Evolutionary conservation across 2,888 invertebrate species (phyloP).

Genomic region (Ptycholaimellus sp.): DNA sequence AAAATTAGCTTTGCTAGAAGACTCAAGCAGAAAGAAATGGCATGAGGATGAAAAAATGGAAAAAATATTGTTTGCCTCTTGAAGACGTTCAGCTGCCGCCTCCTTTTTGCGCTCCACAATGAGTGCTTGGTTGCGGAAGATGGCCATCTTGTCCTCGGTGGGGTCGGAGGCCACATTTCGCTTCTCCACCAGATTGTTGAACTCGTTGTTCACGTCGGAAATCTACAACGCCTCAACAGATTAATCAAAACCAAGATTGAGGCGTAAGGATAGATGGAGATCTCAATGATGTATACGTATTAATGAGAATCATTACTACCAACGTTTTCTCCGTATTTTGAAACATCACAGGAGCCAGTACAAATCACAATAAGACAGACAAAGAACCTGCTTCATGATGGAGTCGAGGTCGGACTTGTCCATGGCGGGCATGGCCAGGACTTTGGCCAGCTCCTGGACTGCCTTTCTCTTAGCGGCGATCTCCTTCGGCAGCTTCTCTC

Average conservation of each 20-base stretch:
- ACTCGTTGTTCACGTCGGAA: slow-evolving; percentile 1
- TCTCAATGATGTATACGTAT: no score
- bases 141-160: slow-evolving; percentile 46
- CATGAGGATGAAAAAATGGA: not conserved
- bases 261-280: not conserved
- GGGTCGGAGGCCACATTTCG: slow-evolving; percentile 41
- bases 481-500: slow-evolving; percentile 55
- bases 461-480: slow-evolving; percentile 39
- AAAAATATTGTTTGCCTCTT: slow-evolving; percentile 33
- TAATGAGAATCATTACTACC: no score
- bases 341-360: no score
- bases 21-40: no score
- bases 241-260: not conserved
- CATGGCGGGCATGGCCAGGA: slow-evolving; percentile 42
- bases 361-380: no score
- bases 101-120: slow-evolving; percentile 51
- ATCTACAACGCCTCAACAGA: not conserved
- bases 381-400: slow-evolving; percentile 41
- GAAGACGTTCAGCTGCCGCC: slow-evolving; percentile 43
- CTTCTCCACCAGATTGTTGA: slow-evolving; percentile 42
- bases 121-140: slow-evolving; percentile 50
- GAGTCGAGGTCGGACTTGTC: slow-evolving; percentile 42
- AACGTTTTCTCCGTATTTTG: no score
- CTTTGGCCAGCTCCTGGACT: slow-evolving; percentile 43
- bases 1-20: no score